These are phyloP conservation scores for Drosophila suboccidentalis DNA, from an alignment of 2,888 invertebrate genomes.

Conservation along the genomic window DNA sequence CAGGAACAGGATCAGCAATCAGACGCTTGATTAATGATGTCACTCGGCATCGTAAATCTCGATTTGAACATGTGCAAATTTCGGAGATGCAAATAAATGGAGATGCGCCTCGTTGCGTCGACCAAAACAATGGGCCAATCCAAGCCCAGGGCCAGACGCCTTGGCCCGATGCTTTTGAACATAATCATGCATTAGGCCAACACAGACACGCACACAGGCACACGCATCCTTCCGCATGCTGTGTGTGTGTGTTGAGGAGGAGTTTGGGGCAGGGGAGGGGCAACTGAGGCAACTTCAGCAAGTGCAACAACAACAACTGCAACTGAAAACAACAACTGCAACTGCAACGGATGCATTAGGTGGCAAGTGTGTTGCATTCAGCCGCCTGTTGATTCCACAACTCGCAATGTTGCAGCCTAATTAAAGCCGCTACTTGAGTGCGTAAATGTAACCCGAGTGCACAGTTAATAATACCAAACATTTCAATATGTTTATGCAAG, in stretches of 20 bases:
- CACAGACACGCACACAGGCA: slow-evolving; percentile 23
- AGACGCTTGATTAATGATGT: slow-evolving; percentile 86
- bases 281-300: neutral
- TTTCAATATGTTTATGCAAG: neutral
- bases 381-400: slow-evolving; percentile 67
- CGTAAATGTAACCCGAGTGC: neutral
- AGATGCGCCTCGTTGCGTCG: slow-evolving; percentile 57
- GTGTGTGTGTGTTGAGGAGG: neutral
- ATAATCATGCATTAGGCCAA: slow-evolving; percentile 74
- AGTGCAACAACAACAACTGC: neutral
- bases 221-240: slow-evolving; percentile 52
- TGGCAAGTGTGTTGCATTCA: slow-evolving; percentile 57
- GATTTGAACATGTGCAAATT: slow-evolving; percentile 84
- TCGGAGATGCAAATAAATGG: slow-evolving; percentile 79
- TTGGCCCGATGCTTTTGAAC: slow-evolving; percentile 56
- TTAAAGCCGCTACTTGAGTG: slow-evolving; percentile 37
- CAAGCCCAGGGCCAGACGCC: slow-evolving; percentile 30
- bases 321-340: slow-evolving; percentile 27
- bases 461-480: slow-evolving; percentile 8
- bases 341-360: slow-evolving; percentile 66
- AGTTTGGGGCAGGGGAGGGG: neutral
- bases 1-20: slow-evolving; percentile 86
- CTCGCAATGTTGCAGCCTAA: slow-evolving; percentile 50
- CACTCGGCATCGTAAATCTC: slow-evolving; percentile 86
- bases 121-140: slow-evolving; percentile 51